Evolutionary conservation across 2,888 invertebrate species (phyloP).

Genomic region (Allygus modestus): DNA sequence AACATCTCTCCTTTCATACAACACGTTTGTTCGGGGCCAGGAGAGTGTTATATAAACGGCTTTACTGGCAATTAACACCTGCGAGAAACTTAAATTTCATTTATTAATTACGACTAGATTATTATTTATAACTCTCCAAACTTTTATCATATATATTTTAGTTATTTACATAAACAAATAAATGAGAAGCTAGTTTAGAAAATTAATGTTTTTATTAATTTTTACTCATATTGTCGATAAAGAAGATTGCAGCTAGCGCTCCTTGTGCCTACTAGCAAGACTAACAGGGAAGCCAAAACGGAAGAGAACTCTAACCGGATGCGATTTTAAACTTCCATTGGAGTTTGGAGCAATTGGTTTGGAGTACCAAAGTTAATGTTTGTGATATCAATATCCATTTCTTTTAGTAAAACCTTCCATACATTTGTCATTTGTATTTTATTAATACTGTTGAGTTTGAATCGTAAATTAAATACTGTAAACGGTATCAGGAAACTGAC

Average conservation of each 20-base stretch:
- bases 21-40: slow-evolving; percentile 78
- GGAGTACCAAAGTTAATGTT: too few relatives aligned
- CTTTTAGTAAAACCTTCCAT: too few relatives aligned
- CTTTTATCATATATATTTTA: not conserved
- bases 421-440: too few relatives aligned
- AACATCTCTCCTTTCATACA: slow-evolving; percentile 99
- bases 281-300: not conserved
- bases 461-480: too few relatives aligned
- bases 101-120: too few relatives aligned
- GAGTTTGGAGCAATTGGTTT: too few relatives aligned
- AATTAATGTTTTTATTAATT: not conserved
- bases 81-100: not conserved
- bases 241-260: not conserved
- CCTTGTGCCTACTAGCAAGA: not conserved
- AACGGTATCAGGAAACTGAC: too few relatives aligned
- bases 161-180: not conserved
- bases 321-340: too few relatives aligned
- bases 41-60: not conserved
- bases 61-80: fast-evolving
- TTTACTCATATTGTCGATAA: not conserved
- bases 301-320: too few relatives aligned
- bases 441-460: too few relatives aligned
- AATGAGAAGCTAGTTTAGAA: not conserved
- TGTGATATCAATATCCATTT: too few relatives aligned
- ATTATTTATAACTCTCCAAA: not conserved